phyloP scores from a whole-genome alignment of 2,797 vertebrate species.

The Hydrophis major region DNA sequence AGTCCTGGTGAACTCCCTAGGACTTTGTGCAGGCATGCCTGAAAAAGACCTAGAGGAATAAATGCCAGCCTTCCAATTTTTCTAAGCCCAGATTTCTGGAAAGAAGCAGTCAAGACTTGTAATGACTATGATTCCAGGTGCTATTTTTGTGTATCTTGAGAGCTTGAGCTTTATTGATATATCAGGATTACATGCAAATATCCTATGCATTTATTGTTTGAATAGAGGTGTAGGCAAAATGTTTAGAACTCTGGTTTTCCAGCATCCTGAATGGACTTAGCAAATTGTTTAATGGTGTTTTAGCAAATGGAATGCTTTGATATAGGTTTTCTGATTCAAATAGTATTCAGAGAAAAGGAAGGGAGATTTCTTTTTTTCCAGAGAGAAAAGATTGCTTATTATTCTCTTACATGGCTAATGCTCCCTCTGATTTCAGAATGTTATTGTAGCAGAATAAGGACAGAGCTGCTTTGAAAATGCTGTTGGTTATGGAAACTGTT shows the following conservation, averaged over 20 bases:
- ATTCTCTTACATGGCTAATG: constrained; percentile 39
- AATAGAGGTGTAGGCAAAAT: background rate
- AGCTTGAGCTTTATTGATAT: background rate
- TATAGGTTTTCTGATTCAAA: constrained; percentile 23
- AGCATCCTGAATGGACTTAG: constrained; percentile 1
- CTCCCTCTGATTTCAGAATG: constrained; percentile 48
- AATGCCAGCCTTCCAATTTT: background rate
- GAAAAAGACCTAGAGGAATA: background rate
- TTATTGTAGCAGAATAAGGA: constrained; percentile 38
- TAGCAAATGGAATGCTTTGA: constrained; percentile 24
- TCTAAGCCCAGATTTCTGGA: background rate
- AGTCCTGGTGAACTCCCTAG: background rate
- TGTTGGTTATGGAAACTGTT: constrained; percentile 49
- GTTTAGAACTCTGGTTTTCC: background rate
- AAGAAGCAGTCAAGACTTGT: background rate
- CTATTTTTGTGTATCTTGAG: background rate
- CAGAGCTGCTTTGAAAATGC: constrained; percentile 43
- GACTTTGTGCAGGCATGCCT: background rate
- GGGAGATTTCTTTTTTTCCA: constrained; percentile 17
- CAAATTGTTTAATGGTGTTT: background rate
- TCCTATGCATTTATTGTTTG: background rate
- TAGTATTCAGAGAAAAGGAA: constrained; percentile 9
- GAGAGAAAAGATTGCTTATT: constrained; percentile 32
- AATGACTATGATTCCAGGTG: background rate
- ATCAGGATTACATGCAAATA: background rate